These are phyloP conservation scores for Leucophora obtusa DNA, from an alignment of 2,888 invertebrate species.

Conservation along the genomic window DNA sequence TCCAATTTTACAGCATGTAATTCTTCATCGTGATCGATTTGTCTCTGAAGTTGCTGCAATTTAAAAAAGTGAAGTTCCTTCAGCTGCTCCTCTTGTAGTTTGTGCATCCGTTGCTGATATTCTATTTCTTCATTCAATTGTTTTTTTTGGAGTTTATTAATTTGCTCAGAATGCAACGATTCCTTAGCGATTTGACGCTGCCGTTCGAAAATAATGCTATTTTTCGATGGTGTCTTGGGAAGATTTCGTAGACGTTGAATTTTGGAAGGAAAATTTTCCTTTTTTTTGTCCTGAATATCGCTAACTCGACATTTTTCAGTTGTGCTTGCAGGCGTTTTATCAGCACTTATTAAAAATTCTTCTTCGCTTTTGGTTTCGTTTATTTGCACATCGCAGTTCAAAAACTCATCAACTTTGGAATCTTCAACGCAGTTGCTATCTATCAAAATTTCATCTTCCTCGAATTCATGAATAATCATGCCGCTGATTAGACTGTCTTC, in stretches of 20 bases:
- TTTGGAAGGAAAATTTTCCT: slow-evolving; percentile 11
- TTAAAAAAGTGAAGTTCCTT: slow-evolving; percentile 21
- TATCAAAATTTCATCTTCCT: slow-evolving; percentile 24
- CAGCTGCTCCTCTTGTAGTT: no score
- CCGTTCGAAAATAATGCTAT: slow-evolving; percentile 1
- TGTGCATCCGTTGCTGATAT: slow-evolving; percentile 1
- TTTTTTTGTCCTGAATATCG: slow-evolving; percentile 8
- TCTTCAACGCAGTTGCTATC: slow-evolving; percentile 13
- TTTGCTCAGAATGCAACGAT: slow-evolving; percentile 8
- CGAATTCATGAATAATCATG: slow-evolving; percentile 16
- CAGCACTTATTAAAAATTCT: background rate
- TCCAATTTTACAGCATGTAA: slow-evolving; percentile 18
- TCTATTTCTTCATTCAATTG: slow-evolving; percentile 16
- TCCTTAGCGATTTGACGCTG: slow-evolving; percentile 24
- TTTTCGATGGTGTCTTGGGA: slow-evolving; percentile 21
- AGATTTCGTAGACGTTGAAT: slow-evolving; percentile 7
- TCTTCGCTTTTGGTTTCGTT: background rate
- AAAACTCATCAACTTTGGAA: background rate
- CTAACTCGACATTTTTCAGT: background rate
- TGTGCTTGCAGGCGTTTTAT: background rate
- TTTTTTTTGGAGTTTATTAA: slow-evolving; percentile 11
- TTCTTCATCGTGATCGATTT: slow-evolving; percentile 18
- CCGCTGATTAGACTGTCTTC: slow-evolving; percentile 5
- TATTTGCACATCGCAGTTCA: background rate
- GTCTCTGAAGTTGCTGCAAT: slow-evolving; percentile 10